Conservation (phyloP, 2,797 vertebrate genomes). For the Pipistrellus pipistrellus region DNA sequence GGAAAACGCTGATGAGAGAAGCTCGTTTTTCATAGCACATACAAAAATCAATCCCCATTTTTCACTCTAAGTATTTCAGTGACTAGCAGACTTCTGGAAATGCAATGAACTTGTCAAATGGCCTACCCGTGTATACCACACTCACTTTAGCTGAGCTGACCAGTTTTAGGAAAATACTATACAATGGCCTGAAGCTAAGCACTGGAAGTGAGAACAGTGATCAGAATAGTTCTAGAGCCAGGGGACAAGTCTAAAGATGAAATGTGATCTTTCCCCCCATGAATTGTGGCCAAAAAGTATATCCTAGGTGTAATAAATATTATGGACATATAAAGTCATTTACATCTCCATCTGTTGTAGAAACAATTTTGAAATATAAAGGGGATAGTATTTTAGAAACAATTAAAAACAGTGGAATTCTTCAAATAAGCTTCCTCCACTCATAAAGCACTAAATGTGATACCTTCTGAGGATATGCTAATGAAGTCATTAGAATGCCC, state of each 20-base stretch:
- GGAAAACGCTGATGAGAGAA: conserved; percentile 21
- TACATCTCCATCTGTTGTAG: neutral
- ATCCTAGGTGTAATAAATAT: neutral
- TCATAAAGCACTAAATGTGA: neutral
- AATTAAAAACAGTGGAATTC: neutral
- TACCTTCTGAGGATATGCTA: neutral
- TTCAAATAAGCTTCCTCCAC: neutral
- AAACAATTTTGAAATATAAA: conserved; percentile 6
- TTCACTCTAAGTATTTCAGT: conserved; percentile 34
- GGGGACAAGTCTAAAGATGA: neutral
- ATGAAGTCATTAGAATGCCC: neutral
- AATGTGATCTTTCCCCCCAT: neutral
- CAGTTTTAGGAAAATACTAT: conserved; percentile 33
- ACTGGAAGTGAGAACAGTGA: conserved; percentile 12
- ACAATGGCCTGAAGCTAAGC: neutral
- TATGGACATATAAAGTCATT: neutral
- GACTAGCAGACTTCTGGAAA: conserved; percentile 11
- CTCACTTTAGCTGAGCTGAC: conserved; percentile 22
- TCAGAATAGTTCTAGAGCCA: neutral
- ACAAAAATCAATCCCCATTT: conserved; percentile 54
- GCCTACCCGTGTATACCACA: neutral
- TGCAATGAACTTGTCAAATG: conserved; percentile 46
- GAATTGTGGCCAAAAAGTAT: neutral
- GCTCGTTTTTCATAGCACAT: neutral
- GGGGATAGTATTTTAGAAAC: conserved; percentile 48